Evolutionary conservation across 2,797 vertebrate species (phyloP).

Genomic region (Carduelis carduelis): DNA sequence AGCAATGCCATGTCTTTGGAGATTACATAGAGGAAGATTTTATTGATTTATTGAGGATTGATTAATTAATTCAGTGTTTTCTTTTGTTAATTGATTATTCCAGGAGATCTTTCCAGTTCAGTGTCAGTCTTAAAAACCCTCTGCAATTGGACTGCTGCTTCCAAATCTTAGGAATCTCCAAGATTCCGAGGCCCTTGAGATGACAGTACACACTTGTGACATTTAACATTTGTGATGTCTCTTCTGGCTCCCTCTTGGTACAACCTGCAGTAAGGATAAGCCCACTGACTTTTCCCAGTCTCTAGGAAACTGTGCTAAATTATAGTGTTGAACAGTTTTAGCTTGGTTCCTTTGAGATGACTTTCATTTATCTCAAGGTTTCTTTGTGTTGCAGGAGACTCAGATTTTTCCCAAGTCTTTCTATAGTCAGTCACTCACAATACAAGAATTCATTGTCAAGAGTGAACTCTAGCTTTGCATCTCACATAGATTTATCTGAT

Average conservation of each 20-base stretch:
- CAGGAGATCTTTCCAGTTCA: background rate
- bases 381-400: background rate
- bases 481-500: background rate
- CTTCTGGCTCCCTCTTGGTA: background rate
- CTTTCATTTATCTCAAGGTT: conserved; percentile 4
- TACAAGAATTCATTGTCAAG: background rate
- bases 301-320: background rate
- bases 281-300: background rate
- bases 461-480: background rate
- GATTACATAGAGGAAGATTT: background rate
- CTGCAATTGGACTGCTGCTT: background rate
- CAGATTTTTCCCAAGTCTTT: conserved; percentile 1
- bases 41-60: background rate
- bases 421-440: background rate
- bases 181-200: background rate
- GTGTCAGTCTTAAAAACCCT: background rate
- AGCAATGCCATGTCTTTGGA: background rate
- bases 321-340: background rate
- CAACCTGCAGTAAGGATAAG: background rate
- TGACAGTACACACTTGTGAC: background rate
- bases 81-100: background rate
- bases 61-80: background rate
- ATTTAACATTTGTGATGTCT: background rate
- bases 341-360: background rate
- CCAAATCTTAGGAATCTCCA: background rate